Base-by-base conservation (phyloP, 2,113 vertebrate species). In the Eublepharis macularius region DNA sequence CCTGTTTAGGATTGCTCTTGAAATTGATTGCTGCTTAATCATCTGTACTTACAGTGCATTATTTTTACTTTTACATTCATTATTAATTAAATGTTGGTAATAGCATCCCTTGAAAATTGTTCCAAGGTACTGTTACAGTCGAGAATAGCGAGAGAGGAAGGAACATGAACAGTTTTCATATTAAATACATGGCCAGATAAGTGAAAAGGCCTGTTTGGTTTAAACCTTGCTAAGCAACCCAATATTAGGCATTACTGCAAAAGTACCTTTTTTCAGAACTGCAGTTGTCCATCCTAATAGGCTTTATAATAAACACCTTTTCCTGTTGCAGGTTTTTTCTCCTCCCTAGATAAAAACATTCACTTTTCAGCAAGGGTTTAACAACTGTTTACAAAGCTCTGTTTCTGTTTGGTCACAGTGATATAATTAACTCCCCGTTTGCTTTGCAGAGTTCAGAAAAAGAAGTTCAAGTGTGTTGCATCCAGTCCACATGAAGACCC, bases 331-430 rank as follows among this genome's bases (percentile, higher is more conserved):
- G 14, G 6, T 1, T 34, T 3, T 24, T 49, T 36, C 11, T 14
- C 2, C 1, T 54, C 0, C 0, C 0, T 6, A 81, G 34, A 78
- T 60, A 73, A 86, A 76, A 65, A 0, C 70, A 19, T 3, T 12
- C 75, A 1, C 10, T 32, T 76, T 69, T 68, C 21, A 78, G 63
- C 75, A 80, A 41, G 24, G 66, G 69, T 76, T 72, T 88, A 77
- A 12, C 14, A 4, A 34, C 4, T 1, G 73, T 65, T 66, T 29
- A 26, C 26, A 39, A 47, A 69, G 11, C 2, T 54, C 80, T 51
- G 32, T 65, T 83, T 65, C 43, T 57, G 32, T 65, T 77, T 12
- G 49, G 26, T 47, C 0, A 0, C 54, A 36, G 68, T 3, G 1
- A 1, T 9, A 1, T 45, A 81, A 76, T 70, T 70, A 74, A 66